Conservation (phyloP, 2,113 vertebrate genomes). For the Indri indri region DNA sequence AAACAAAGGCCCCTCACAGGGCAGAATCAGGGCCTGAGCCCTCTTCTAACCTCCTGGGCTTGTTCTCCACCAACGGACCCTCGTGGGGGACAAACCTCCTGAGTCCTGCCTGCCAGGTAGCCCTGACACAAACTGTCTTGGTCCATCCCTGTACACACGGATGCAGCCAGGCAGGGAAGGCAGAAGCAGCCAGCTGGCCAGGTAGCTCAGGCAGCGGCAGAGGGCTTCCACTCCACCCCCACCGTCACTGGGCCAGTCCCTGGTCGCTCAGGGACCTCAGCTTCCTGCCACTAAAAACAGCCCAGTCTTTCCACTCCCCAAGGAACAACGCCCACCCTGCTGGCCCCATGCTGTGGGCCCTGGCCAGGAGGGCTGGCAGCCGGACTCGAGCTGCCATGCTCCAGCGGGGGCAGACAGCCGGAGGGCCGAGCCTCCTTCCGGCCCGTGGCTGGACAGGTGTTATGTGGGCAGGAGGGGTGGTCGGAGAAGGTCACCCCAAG, state of each 20-base stretch:
- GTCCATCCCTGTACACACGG: not conserved
- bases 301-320: rapidly evolving
- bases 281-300: not conserved
- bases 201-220: not conserved
- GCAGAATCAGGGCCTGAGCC: not conserved
- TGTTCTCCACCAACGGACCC: not conserved
- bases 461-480: not conserved
- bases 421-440: not conserved
- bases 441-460: not conserved
- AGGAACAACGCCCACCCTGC: not conserved
- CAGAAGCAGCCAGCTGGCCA: rapidly evolving
- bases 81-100: not conserved
- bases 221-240: not conserved
- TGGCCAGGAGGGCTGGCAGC: not conserved
- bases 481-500: not conserved
- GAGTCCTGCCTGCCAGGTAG: too few species aligned
- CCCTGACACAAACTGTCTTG: not conserved
- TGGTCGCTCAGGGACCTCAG: not conserved
- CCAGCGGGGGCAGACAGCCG: not conserved
- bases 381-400: too few species aligned
- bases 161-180: not conserved
- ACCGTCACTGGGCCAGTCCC: rapidly evolving
- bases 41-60: not conserved
- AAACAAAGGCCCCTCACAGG: not conserved
- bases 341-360: rapidly evolving